A percentile compares a stretch with the other conserved stretches of the same genome.
These are phyloP conservation scores for Aegotheles bennettii DNA, from an alignment of 2,113 vertebrate species.

Conservation along the genomic window DNA sequence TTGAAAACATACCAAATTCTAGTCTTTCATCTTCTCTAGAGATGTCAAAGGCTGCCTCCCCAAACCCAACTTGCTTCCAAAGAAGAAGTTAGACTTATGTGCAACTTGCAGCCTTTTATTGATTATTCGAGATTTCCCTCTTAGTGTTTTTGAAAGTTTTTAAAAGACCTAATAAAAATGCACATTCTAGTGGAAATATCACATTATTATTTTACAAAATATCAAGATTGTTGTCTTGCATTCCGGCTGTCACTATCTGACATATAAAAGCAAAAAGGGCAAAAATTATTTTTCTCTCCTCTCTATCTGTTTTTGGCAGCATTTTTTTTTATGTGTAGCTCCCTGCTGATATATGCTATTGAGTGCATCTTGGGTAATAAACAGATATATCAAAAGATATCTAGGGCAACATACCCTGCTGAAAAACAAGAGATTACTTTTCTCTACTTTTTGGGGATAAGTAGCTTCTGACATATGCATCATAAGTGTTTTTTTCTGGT, in stretches of 20 bases:
- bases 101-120: not conserved
- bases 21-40: not conserved
- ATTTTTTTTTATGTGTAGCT: not conserved
- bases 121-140: not conserved
- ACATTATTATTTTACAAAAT: not conserved
- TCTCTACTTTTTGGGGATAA: not conserved
- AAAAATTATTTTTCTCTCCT: not conserved
- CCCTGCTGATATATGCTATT: conserved; percentile 12
- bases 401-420: conserved; percentile 25
- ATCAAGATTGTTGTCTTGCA: not conserved
- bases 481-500: not conserved
- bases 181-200: not conserved
- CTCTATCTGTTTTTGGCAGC: conserved; percentile 14
- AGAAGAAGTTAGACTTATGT: not conserved
- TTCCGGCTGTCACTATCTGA: not conserved
- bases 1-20: not conserved
- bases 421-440: conserved; percentile 15
- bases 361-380: conserved; percentile 29
- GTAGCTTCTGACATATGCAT: not conserved
- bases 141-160: not conserved
- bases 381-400: conserved; percentile 7
- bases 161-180: not conserved
- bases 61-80: not conserved
- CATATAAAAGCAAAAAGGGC: not conserved
- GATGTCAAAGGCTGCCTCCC: not conserved